phyloP scores from a whole-genome alignment of 2,888 invertebrate genomes.

The Synanthedon andrenaeformis region DNA sequence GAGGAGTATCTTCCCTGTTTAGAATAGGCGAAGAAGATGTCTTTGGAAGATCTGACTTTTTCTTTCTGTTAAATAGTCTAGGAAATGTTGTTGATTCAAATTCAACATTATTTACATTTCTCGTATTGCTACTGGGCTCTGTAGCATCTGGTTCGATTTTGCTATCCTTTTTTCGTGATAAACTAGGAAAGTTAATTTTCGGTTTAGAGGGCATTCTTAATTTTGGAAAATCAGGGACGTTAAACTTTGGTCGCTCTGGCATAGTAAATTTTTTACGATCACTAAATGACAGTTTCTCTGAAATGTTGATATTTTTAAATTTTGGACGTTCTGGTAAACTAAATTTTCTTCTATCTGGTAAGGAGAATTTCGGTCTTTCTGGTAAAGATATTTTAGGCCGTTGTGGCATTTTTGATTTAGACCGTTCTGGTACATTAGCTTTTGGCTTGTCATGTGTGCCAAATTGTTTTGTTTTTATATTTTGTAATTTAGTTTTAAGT shows the following conservation, averaged over 20 bases:
- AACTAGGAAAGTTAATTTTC: constrained; percentile 74
- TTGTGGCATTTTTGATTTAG: constrained; percentile 62
- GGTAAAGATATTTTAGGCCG: constrained; percentile 68
- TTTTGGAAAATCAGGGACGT: constrained; percentile 67
- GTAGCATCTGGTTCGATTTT: constrained; percentile 42
- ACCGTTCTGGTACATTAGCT: constrained; percentile 69
- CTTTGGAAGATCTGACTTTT: constrained; percentile 50
- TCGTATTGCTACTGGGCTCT: constrained; percentile 43
- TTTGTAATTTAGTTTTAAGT: constrained; percentile 75
- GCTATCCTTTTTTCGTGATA: constrained; percentile 64
- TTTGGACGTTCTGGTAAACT: constrained; percentile 74
- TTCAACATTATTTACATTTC: constrained; percentile 71
- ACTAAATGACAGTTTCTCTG: constrained; percentile 66
- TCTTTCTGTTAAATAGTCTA: constrained; percentile 72
- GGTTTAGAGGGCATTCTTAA: constrained; percentile 71
- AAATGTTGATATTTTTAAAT: constrained; percentile 58
- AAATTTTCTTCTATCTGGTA: constrained; percentile 73
- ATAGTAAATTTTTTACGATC: constrained; percentile 74
- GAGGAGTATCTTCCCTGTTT: constrained; percentile 70
- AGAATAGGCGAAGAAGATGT: constrained; percentile 66
- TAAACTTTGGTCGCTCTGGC: constrained; percentile 70
- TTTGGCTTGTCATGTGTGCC: constrained; percentile 68
- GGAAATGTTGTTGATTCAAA: constrained; percentile 85
- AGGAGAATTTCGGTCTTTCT: constrained; percentile 68
- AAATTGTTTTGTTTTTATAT: constrained; percentile 70